phyloP scores from a whole-genome alignment of 2,888 invertebrate species.

The Zhuqinia jingwanae region DNA sequence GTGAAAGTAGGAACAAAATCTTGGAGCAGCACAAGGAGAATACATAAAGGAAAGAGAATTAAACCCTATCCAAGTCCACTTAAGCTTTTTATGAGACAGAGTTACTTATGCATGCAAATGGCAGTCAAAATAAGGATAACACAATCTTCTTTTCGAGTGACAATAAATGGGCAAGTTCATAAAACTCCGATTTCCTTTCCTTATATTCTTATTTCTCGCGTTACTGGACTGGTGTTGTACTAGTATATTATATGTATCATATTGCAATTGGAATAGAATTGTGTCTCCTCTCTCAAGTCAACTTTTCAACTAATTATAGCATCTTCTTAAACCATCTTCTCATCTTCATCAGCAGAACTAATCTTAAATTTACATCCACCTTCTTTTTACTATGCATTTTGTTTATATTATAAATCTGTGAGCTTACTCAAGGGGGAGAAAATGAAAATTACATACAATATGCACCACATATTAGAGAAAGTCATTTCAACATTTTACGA shows the following conservation, averaged over 20 bases:
- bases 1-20: conserved; percentile 11
- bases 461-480: conserved; percentile 27
- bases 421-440: conserved; percentile 56
- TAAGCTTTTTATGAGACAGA: conserved; percentile 71
- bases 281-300: background rate
- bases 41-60: conserved; percentile 41
- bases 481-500: background rate
- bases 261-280: background rate
- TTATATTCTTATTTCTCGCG: background rate
- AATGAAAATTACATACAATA: conserved; percentile 44
- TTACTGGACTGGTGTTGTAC: background rate
- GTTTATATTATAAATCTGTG: conserved; percentile 35
- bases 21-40: conserved; percentile 23
- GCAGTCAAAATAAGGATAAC: conserved; percentile 67
- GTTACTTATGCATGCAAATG: conserved; percentile 74
- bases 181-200: conserved; percentile 61
- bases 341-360: conserved; percentile 36
- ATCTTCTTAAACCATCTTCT: conserved; percentile 50
- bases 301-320: conserved; percentile 55
- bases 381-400: conserved; percentile 49
- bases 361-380: conserved; percentile 66
- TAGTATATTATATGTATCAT: background rate
- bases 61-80: conserved; percentile 68
- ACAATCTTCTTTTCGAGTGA: conserved; percentile 67
- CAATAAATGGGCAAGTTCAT: conserved; percentile 57